A percentile compares a stretch with the other conserved stretches of the same genome.
phyloP scores from a whole-genome alignment of 2,797 vertebrate genomes.

The Pangasius larnaudii region DNA sequence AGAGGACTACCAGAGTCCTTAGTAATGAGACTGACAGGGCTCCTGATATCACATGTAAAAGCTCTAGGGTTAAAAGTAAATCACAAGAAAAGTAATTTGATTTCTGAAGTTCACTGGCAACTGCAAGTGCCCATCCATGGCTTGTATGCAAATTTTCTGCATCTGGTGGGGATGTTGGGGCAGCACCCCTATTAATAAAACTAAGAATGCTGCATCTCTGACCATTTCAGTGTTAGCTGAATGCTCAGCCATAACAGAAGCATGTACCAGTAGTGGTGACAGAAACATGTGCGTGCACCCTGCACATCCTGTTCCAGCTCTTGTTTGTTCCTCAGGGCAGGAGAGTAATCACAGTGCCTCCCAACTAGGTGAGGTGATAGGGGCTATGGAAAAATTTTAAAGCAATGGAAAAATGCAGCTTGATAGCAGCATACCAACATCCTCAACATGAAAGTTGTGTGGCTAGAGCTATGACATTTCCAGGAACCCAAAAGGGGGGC shows the following conservation, averaged over 20 bases:
- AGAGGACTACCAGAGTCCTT: too few species aligned
- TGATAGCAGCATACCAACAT: too few species aligned
- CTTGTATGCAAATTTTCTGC: background rate
- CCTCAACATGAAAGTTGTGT: background rate
- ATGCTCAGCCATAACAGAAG: background rate
- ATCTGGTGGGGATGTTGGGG: background rate
- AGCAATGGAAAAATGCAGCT: background rate
- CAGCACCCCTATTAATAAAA: background rate
- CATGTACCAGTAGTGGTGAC: background rate
- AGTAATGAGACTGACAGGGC: background rate
- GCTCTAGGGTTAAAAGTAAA: background rate
- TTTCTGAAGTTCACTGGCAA: background rate
- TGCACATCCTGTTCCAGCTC: background rate
- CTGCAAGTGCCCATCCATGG: background rate
- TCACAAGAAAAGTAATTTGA: background rate
- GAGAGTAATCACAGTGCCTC: background rate
- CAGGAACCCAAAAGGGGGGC: too few species aligned
- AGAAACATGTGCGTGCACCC: background rate
- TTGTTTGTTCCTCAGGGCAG: background rate
- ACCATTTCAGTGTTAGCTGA: background rate
- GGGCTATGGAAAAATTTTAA: background rate
- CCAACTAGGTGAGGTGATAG: too few species aligned
- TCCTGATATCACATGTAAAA: background rate
- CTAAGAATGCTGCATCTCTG: background rate
- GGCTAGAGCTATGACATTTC: background rate